Evolutionary conservation across 1,140 invertebrate species (phyloP).

Genomic region (Gerris buenoi): DNA sequence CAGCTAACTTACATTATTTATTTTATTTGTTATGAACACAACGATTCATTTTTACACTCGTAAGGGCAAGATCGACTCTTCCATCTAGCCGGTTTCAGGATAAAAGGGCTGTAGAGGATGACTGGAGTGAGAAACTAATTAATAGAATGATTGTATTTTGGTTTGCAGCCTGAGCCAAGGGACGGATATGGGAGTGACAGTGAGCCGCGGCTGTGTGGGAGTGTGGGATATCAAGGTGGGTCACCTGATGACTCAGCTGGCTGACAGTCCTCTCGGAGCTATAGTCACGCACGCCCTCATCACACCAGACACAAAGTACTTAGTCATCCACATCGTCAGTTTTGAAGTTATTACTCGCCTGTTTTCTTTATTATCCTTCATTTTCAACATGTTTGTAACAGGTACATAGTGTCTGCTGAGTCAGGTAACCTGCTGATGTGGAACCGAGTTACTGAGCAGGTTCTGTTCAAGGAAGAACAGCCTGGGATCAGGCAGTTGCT

Average conservation of each 20-base stretch:
- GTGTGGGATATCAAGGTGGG: conserved; percentile 87
- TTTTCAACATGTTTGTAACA: no score
- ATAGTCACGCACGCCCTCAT: conserved; percentile 87
- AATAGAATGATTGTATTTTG: no score
- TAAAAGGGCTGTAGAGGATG: no score
- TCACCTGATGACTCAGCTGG: conserved; percentile 64
- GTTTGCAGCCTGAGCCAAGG: conserved; percentile 54
- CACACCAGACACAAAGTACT: conserved; percentile 62
- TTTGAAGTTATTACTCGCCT: no score
- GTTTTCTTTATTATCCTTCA: no score
- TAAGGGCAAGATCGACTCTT: no score
- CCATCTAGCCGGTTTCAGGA: no score
- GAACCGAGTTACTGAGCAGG: conserved; percentile 70
- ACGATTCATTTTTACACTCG: no score
- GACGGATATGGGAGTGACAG: conserved; percentile 62
- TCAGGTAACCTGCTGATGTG: conserved; percentile 85
- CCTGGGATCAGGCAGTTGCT: conserved; percentile 71
- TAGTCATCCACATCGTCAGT: not conserved
- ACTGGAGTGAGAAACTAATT: no score
- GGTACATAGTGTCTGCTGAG: conserved; percentile 74
- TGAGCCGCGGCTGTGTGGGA: conserved; percentile 82
- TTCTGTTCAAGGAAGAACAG: conserved; percentile 70
- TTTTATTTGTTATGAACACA: no score
- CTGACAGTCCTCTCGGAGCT: conserved; percentile 80
- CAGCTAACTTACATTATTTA: no score